Evolutionary conservation across 2,797 vertebrate genomes (phyloP).

Genomic region (Coregonus sp.): DNA sequence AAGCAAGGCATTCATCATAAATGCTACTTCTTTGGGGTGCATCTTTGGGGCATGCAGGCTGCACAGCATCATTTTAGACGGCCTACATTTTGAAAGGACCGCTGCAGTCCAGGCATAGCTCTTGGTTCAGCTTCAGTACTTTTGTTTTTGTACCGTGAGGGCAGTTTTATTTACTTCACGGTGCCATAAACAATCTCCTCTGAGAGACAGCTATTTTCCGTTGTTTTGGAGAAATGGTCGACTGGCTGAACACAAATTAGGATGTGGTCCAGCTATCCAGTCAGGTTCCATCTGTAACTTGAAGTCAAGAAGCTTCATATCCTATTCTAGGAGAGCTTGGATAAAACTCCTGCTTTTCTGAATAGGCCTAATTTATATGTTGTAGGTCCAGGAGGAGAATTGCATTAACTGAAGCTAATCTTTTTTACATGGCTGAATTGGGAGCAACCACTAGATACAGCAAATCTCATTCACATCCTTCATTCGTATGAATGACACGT

Average conservation of each 20-base stretch:
- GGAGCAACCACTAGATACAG: not conserved
- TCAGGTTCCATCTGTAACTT: not conserved
- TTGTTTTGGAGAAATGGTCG: slow-evolving; percentile 2
- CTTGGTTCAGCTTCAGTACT: not conserved
- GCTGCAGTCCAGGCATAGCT: not conserved
- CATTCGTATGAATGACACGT: not conserved
- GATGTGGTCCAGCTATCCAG: not conserved
- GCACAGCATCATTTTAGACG: not conserved
- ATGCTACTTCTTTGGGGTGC: not conserved
- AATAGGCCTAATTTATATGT: not conserved
- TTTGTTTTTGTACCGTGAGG: not conserved
- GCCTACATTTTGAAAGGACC: slow-evolving; percentile 2
- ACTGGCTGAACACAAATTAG: slow-evolving; percentile 8
- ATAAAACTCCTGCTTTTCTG: not conserved
- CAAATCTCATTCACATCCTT: not conserved
- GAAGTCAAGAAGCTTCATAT: slow-evolving; percentile 5
- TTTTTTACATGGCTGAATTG: not conserved
- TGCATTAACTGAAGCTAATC: not conserved
- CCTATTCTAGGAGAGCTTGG: not conserved
- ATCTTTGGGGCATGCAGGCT: not conserved
- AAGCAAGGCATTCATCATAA: not conserved
- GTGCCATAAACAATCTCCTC: not conserved
- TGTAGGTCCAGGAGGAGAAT: not conserved
- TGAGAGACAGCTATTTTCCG: not conserved
- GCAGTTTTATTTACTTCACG: not conserved